Conservation (phyloP, 2,113 vertebrate genomes). For the Emydocephalus ijimae region DNA sequence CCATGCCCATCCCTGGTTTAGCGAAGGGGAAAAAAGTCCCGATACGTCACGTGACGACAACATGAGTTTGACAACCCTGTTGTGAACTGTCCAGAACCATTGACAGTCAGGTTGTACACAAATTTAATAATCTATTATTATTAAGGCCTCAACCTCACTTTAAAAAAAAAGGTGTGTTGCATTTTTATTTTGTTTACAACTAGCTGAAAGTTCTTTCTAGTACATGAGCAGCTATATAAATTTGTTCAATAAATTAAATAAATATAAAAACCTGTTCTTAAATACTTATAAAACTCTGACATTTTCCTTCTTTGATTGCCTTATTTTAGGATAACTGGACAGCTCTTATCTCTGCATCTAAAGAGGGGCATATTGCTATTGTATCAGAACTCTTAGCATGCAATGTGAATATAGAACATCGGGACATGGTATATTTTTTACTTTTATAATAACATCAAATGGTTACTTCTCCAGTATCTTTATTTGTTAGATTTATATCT, state of each 20-base stretch:
- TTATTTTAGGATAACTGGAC: conserved; percentile 93
- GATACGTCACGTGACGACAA: no score
- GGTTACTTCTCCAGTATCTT: neutral
- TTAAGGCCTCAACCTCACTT: neutral
- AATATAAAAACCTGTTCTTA: conserved; percentile 45
- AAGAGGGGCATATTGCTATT: conserved; percentile 88
- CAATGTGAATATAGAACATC: conserved; percentile 87
- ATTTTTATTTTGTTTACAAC: neutral
- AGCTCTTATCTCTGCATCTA: conserved; percentile 91
- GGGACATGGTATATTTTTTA: conserved; percentile 82
- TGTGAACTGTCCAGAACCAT: neutral
- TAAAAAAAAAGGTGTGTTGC: neutral
- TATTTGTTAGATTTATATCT: neutral
- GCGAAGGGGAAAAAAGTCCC: no score
- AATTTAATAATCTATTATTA: neutral
- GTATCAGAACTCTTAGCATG: conserved; percentile 85
- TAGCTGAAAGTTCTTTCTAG: neutral
- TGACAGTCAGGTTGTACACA: neutral
- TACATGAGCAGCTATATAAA: neutral
- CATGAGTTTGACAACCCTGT: neutral
- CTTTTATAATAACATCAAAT: neutral
- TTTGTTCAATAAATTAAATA: neutral
- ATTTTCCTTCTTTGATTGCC: neutral
- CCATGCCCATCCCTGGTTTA: no score
- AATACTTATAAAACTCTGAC: neutral